phyloP scores from a whole-genome alignment of 2,888 invertebrate species.

The Drosophila acutilabella region DNA sequence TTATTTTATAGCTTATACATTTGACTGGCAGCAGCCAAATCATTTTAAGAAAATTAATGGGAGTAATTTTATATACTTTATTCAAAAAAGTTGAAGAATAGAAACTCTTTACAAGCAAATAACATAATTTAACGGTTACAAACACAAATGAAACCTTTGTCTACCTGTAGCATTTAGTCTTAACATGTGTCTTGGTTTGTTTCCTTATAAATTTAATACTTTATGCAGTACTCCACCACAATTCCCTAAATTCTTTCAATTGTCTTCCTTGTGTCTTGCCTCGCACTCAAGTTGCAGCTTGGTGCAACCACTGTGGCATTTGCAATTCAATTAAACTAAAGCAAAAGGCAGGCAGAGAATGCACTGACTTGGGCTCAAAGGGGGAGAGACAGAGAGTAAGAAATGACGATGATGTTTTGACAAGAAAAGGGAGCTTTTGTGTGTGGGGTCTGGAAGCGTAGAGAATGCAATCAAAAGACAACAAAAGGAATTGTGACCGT shows the following conservation, averaged over 20 bases:
- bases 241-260: conserved; percentile 3
- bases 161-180: not conserved
- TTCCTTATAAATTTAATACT: not conserved
- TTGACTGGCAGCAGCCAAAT: no score
- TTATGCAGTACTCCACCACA: not conserved
- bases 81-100: no score
- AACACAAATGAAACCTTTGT: not conserved
- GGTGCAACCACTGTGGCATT: conserved; percentile 45
- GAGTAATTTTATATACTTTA: no score
- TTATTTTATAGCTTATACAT: no score
- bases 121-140: not conserved
- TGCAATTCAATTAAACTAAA: conserved; percentile 60
- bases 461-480: conserved; percentile 75
- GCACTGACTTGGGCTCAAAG: not conserved
- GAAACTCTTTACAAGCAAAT: not conserved
- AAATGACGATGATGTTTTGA: conserved; percentile 27
- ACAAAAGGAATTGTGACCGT: conserved; percentile 65
- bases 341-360: conserved; percentile 14
- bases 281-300: conserved; percentile 31
- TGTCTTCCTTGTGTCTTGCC: conserved; percentile 17
- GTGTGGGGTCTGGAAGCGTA: conserved; percentile 33
- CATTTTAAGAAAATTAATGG: no score
- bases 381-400: conserved; percentile 18
- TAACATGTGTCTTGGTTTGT: not conserved
- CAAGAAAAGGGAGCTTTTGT: conserved; percentile 24